Evolutionary conservation across 2,797 vertebrate species (phyloP), one percentile per base, ranked within the genome.

Genomic region (Lepus oiostolus): DNA sequence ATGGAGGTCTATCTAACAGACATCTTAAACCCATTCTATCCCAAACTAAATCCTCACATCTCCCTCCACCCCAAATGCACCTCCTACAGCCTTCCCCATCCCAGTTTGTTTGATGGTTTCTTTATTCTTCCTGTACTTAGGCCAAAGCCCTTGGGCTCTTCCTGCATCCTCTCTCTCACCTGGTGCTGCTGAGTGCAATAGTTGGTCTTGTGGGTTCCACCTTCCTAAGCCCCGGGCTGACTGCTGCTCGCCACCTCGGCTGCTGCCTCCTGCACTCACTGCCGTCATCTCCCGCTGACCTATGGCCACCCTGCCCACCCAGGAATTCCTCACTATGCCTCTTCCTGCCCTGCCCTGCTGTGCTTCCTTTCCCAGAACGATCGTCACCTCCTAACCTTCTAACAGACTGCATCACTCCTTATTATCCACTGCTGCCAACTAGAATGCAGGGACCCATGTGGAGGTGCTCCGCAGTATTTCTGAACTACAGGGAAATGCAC

Each of bases 391-490:
- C 52, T 90, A 76, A 71, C 38, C 67, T 82, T 72, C 26, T 28
- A 60, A 68, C 3, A 50, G 7, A n/a, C 50, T 21, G 35, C 4
- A 22, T 17, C 52, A 32, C 16, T 62, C 58, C 21, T 90, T 62
- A 85, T 22, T 60, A 70, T 28, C 74, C 71, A 77, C 28, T 30
- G 63, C 26, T 30, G 35, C 47, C 65, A 94, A 47, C 63, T 74
- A 81, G 85, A 80, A 81, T 24, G 22, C 22, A 76, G 83, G 58
- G 79, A 47, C 14, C 50, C 42, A 85, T 17, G 32, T 7, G n/a
- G 90, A 63, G 47, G 12, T 30, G 12, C 32, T 92, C 54, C 54
- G n/a, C 70, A 93, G 84, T 84, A 70, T 70, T 90, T 96, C 86
- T 77, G 72, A 88, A 86, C 86, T 54, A 82, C 74, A 54, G n/a